Evolutionary conservation across 92 coral and sea anemone species (phyloP), one percentile per base, ranked within the genome.

Genomic region (Anthopleura xanthogrammica): DNA sequence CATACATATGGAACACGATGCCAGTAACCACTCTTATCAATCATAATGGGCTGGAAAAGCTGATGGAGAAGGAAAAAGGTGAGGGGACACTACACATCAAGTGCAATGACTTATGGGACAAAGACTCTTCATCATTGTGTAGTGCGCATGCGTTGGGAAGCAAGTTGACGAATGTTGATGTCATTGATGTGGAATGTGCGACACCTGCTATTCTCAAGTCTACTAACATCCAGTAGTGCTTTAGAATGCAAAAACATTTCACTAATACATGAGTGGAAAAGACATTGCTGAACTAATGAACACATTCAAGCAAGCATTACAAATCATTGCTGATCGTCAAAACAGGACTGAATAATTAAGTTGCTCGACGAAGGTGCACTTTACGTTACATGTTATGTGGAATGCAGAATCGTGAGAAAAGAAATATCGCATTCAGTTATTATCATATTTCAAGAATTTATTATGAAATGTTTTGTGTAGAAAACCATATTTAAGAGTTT

Each of bases 21-120:
- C 76, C 88, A 42, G 73, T 83, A 17, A 73, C 78, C 40, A 87
- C 92, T 55, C 90, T 89, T 2, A 79, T 94, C 55, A 91, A 89
- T 82, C 90, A 89, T 82, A 89, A 92, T 36, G 95, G 98, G 78
- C 95, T 94, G 48, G 87, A 82, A 41, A 90, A 86, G 68, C 83
- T 93, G 40, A 68, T 82, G 73, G 87, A 78, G 60, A 76, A 77
- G 56, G 86, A 56, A 24, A 60, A 91, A 20, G 93, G 92, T 6
- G 64, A 88, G 36, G 91, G 85, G 43, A 81, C 52, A 4, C 75
- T 86, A 8, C 80, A 72, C 70, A 82, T 82, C 58, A 74, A 60
- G 41, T 86, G 89, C 81, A 86, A 86, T 76, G 85, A 80, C 81
- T 80, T 86, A 76, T 86, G 89, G 89, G 85, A 85, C 57, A 79